phyloP scores from a whole-genome alignment of 2,888 invertebrate genomes.

The Agrotis puta region DNA sequence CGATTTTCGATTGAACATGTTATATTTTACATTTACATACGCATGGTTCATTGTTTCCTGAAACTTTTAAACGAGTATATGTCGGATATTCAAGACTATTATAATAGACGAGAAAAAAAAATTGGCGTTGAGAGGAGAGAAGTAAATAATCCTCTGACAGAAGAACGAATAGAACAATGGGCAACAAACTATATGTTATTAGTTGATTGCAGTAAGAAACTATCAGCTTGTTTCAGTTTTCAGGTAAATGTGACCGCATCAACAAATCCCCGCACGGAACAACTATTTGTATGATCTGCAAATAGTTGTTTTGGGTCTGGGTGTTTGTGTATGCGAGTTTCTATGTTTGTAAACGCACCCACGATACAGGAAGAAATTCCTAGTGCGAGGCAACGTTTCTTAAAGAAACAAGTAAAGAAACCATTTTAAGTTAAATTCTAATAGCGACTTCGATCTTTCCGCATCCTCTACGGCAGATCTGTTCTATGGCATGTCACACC shows the following conservation, averaged over 20 bases:
- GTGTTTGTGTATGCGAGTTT: too few relatives aligned
- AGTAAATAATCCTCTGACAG: background rate
- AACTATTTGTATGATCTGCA: too few relatives aligned
- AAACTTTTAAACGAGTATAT: conserved; percentile 6
- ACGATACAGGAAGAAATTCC: too few relatives aligned
- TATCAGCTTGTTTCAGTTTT: conserved; percentile 27
- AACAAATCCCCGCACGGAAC: too few relatives aligned
- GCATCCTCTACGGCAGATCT: too few relatives aligned
- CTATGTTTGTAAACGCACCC: too few relatives aligned
- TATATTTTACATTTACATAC: conserved; percentile 18
- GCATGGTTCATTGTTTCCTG: background rate
- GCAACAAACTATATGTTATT: conserved; percentile 26
- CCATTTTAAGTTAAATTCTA: background rate
- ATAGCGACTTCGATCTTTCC: background rate
- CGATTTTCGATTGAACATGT: conserved; percentile 19
- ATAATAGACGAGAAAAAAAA: background rate
- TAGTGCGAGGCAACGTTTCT: too few relatives aligned
- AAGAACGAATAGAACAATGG: conserved; percentile 8
- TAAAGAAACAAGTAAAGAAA: background rate
- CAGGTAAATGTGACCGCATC: conserved; percentile 26
- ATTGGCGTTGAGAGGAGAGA: too few relatives aligned
- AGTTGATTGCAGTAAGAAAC: conserved; percentile 22
- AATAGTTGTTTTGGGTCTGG: too few relatives aligned
- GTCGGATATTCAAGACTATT: background rate
- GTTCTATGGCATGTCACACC: too few relatives aligned